Evolutionary conservation across 2,113 vertebrate genomes (phyloP).

Genomic region (Notothenia rossii): DNA sequence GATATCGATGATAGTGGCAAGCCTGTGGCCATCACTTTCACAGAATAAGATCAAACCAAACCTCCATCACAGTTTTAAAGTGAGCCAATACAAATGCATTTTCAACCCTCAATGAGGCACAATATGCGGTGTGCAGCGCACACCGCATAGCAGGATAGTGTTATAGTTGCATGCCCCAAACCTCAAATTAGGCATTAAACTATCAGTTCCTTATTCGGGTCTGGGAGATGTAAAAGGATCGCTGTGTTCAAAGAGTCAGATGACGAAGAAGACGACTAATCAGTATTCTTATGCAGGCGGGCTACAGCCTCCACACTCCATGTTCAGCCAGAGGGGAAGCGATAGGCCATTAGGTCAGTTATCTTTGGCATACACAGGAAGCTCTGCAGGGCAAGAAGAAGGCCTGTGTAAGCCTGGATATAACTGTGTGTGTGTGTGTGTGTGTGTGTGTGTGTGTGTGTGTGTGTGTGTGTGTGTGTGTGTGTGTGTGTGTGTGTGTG

Average conservation of each 20-base stretch:
- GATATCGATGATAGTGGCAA: not conserved
- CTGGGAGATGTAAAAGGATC: conserved; percentile 43
- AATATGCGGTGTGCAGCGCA: not conserved
- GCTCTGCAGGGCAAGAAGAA: conserved; percentile 57
- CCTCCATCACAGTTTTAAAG: conserved; percentile 24
- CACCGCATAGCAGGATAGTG: not conserved
- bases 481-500: not conserved
- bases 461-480: too few relatives aligned
- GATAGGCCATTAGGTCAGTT: conserved; percentile 77
- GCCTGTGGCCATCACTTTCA: not conserved
- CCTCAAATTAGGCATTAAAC: not conserved
- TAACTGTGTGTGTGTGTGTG: conserved; percentile 14
- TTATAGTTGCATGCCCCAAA: conserved; percentile 7
- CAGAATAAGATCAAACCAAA: conserved; percentile 5
- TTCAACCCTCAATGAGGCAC: not conserved
- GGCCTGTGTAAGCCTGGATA: conserved; percentile 52
- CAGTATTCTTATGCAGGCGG: conserved; percentile 69
- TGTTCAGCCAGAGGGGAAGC: conserved; percentile 64
- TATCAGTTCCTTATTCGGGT: conserved; percentile 26
- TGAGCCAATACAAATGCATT: conserved; percentile 1
- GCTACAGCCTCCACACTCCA: conserved; percentile 57
- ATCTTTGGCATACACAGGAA: conserved; percentile 79
- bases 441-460: too few relatives aligned
- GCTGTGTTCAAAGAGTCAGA: conserved; percentile 57
- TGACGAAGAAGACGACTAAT: conserved; percentile 48